A percentile compares a stretch with the other conserved stretches of the same genome.
Evolutionary conservation across 2,797 vertebrate genomes (phyloP).

Genomic region (Poeciliopsis gracilis): DNA sequence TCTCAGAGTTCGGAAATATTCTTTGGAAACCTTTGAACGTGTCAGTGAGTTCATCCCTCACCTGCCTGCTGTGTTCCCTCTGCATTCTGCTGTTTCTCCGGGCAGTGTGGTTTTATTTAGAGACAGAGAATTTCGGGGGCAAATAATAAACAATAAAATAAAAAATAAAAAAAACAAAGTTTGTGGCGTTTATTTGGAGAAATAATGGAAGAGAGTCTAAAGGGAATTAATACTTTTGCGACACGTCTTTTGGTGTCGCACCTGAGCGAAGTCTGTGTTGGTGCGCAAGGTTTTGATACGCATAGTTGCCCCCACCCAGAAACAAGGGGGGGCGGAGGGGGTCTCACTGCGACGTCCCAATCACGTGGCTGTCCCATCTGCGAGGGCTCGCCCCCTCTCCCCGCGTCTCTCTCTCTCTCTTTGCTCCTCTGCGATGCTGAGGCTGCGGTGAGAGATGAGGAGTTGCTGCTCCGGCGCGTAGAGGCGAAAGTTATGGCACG

Average conservation of each 20-base stretch:
- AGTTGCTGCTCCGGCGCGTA: slow-evolving; percentile 24
- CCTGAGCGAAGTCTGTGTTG: slow-evolving; percentile 35
- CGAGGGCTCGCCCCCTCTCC: slow-evolving; percentile 34
- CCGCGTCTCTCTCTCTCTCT: slow-evolving; percentile 4
- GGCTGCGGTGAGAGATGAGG: slow-evolving; percentile 58
- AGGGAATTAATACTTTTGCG: not conserved
- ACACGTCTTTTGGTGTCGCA: slow-evolving; percentile 7
- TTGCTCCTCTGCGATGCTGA: slow-evolving; percentile 51
- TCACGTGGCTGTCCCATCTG: slow-evolving; percentile 72
- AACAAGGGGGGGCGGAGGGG: slow-evolving; percentile 6
- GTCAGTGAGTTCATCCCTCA: not conserved
- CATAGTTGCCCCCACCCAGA: slow-evolving; percentile 27
- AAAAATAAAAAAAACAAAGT: too few species aligned
- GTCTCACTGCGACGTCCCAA: slow-evolving; percentile 54
- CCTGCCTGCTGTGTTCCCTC: not conserved
- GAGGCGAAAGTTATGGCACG: slow-evolving; percentile 70
- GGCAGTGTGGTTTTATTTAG: not conserved
- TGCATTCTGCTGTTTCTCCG: not conserved
- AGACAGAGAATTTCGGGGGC: too few species aligned
- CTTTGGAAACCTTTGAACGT: not conserved
- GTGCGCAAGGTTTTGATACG: slow-evolving; percentile 32
- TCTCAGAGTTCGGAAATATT: not conserved
- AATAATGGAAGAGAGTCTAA: not conserved
- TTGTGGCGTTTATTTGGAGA: not conserved
- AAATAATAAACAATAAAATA: too few species aligned